Evolutionary conservation across 2,797 vertebrate genomes (phyloP).

Genomic region (Typhlichthys eigenmanni): DNA sequence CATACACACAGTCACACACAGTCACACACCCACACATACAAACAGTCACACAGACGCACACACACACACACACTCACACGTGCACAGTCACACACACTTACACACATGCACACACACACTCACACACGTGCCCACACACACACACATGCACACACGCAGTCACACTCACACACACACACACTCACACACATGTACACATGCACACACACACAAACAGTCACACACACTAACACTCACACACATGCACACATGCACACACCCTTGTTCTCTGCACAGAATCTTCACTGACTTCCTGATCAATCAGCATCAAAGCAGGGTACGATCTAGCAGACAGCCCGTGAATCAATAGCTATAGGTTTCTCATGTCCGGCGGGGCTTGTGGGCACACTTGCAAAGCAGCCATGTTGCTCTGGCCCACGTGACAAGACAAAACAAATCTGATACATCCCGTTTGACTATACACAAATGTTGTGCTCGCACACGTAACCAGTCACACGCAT

Average conservation of each 20-base stretch:
- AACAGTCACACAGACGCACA: too few species aligned
- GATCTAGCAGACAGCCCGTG: slow-evolving; percentile 54
- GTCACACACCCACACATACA: too few species aligned
- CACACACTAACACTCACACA: too few species aligned
- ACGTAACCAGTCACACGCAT: neutral
- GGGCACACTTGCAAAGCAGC: slow-evolving; percentile 31
- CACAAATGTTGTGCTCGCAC: slow-evolving; percentile 22
- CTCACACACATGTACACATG: neutral
- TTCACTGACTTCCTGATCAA: slow-evolving; percentile 38
- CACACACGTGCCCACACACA: too few species aligned
- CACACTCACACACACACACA: too few species aligned
- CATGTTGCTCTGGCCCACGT: slow-evolving; percentile 22
- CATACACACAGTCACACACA: too few species aligned
- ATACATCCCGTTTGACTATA: slow-evolving; percentile 27
- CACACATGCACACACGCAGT: too few species aligned
- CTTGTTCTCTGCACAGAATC: neutral
- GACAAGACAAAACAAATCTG: slow-evolving; percentile 25
- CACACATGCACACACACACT: too few species aligned
- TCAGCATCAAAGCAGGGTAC: slow-evolving; percentile 51
- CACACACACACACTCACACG: neutral
- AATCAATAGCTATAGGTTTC: slow-evolving; percentile 65
- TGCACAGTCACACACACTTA: too few species aligned
- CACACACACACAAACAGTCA: too few species aligned
- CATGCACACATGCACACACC: neutral
- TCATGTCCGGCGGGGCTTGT: slow-evolving; percentile 48